Evolutionary conservation across 2,113 vertebrate species (phyloP).

Genomic region (Caracal caracal): DNA sequence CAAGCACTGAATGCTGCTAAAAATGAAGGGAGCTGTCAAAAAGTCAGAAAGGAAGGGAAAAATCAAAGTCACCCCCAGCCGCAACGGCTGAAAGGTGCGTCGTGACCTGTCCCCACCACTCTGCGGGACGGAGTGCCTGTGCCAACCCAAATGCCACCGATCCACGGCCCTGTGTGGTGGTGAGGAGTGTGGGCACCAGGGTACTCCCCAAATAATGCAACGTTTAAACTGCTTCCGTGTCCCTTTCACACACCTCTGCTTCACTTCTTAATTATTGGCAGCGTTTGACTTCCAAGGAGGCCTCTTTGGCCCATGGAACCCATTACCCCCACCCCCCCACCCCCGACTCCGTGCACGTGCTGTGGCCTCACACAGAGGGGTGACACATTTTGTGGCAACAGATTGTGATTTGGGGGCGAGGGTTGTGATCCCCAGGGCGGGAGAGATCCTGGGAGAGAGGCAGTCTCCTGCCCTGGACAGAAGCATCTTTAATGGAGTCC

Average conservation of each 20-base stretch:
- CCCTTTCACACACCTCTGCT: constrained; percentile 72
- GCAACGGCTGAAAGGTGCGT: neutral
- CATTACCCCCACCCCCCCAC: constrained; percentile 60
- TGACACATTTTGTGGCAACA: constrained; percentile 60
- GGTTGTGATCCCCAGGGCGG: constrained; percentile 72
- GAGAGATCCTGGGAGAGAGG: constrained; percentile 66
- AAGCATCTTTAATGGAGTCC: neutral
- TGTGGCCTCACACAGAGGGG: constrained; percentile 37
- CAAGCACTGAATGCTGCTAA: constrained; percentile 43
- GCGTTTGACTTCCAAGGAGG: constrained; percentile 78
- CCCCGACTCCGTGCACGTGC: constrained; percentile 57
- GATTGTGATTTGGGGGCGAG: constrained; percentile 75
- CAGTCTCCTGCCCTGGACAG: neutral
- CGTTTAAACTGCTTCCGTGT: constrained; percentile 52
- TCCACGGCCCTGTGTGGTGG: constrained; percentile 36
- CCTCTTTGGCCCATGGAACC: constrained; percentile 1
- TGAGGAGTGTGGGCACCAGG: neutral
- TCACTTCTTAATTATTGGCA: constrained; percentile 77
- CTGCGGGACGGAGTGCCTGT: constrained; percentile 28
- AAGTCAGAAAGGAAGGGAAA: constrained; percentile 6
- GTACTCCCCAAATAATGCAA: constrained; percentile 75
- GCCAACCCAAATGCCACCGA: constrained; percentile 63
- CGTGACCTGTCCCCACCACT: constrained; percentile 18
- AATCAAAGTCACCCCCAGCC: neutral
- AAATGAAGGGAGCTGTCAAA: constrained; percentile 61